Conservation (phyloP, 2,797 vertebrate species). For the Enteromius radiatus region DNA sequence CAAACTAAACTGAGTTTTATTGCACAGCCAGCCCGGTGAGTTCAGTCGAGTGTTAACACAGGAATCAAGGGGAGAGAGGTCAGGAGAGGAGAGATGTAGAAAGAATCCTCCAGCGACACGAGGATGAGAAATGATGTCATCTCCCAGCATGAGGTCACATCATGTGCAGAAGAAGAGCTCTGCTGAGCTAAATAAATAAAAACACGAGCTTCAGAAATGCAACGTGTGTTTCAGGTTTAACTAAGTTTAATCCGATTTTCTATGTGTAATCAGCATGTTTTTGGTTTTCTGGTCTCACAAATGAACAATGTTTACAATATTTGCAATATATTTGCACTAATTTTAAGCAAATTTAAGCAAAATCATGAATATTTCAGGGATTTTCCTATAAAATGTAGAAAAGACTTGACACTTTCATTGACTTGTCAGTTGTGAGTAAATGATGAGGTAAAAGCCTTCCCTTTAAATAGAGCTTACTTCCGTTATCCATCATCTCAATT, state of each 20-base stretch:
- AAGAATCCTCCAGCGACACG: not conserved
- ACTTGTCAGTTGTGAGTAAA: no score
- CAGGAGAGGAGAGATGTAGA: slow-evolving; percentile 13
- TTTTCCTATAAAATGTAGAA: not conserved
- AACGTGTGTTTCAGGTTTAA: not conserved
- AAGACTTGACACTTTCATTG: not conserved
- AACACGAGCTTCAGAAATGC: not conserved
- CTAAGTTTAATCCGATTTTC: not conserved
- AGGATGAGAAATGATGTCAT: slow-evolving; percentile 28
- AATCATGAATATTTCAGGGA: not conserved
- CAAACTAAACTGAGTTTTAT: not conserved
- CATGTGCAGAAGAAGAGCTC: slow-evolving; percentile 3
- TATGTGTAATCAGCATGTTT: not conserved
- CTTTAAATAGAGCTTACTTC: no score
- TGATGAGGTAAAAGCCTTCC: no score
- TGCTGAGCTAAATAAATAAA: not conserved
- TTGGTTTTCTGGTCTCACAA: not conserved
- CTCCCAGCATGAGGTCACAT: slow-evolving; percentile 17
- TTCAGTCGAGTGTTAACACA: slow-evolving; percentile 7
- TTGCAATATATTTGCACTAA: not conserved
- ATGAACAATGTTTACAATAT: not conserved
- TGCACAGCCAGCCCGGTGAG: not conserved
- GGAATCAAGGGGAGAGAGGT: not conserved
- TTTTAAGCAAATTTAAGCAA: not conserved
- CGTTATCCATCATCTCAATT: no score